Conservation (phyloP, 2,888 invertebrate genomes). For the Tachina lurida region DNA sequence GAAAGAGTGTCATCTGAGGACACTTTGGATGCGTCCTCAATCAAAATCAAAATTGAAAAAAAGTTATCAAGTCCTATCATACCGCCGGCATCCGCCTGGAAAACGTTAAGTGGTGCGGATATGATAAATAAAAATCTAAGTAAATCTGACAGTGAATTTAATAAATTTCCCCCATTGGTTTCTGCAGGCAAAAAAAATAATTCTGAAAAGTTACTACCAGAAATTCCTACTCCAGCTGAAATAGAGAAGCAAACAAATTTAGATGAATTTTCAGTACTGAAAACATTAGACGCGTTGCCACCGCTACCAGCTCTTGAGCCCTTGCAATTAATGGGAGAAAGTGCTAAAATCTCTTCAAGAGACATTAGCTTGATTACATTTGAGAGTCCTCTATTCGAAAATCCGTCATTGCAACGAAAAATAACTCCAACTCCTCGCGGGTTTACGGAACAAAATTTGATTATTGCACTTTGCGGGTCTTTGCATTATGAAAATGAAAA, state of each 20-base stretch:
- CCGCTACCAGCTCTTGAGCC: conserved; percentile 78
- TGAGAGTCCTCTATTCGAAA: conserved; percentile 81
- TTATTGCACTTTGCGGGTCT: conserved; percentile 82
- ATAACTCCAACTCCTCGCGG: conserved; percentile 76
- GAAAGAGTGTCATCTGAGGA: not conserved
- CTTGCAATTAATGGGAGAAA: conserved; percentile 72
- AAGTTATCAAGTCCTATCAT: conserved; percentile 23
- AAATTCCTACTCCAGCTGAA: conserved; percentile 63
- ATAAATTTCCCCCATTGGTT: conserved; percentile 27
- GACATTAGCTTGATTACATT: conserved; percentile 81
- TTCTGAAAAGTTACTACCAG: conserved; percentile 63
- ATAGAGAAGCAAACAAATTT: conserved; percentile 65
- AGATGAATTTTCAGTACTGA: conserved; percentile 75
- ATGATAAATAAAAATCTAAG: conserved; percentile 70
- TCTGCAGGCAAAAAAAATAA: conserved; percentile 28
- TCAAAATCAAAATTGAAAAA: not conserved
- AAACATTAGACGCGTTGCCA: conserved; percentile 75
- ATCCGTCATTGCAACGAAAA: conserved; percentile 73
- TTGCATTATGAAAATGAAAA: conserved; percentile 80
- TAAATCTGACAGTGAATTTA: conserved; percentile 41
- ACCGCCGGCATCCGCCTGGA: conserved; percentile 72
- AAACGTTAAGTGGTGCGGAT: conserved; percentile 72
- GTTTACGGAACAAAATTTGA: conserved; percentile 79
- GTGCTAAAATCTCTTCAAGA: conserved; percentile 56
- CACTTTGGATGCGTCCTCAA: not conserved